These are phyloP conservation scores for Esox lucius DNA, from an alignment of 2,797 vertebrate species.

Conservation along the genomic window DNA sequence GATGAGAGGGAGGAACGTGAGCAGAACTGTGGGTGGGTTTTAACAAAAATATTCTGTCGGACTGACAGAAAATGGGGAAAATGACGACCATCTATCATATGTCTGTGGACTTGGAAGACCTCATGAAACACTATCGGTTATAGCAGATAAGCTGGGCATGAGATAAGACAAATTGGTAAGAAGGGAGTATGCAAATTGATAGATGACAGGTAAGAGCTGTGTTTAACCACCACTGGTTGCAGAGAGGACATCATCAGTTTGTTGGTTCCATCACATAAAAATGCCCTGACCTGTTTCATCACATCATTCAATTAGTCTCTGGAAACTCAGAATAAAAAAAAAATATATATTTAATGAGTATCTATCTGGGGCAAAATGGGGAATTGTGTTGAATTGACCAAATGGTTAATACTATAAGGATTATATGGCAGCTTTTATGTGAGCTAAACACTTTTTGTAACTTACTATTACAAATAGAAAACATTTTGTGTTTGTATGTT, in stretches of 20 bases:
- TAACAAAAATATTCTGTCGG: conserved; percentile 3
- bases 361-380: conserved; percentile 4
- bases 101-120: background rate
- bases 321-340: background rate
- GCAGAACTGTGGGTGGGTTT: background rate
- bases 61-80: conserved; percentile 9
- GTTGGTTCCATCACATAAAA: conserved; percentile 9
- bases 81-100: conserved; percentile 13
- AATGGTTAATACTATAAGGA: conserved; percentile 17
- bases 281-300: conserved; percentile 7
- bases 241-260: conserved; percentile 19
- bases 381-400: conserved; percentile 37
- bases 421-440: conserved; percentile 1
- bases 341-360: background rate
- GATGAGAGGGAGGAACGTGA: background rate
- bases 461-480: conserved; percentile 26
- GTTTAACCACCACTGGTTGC: conserved; percentile 29
- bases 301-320: conserved; percentile 1
- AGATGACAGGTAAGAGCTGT: conserved; percentile 33
- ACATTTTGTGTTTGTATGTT: background rate
- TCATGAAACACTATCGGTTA: background rate
- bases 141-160: conserved; percentile 44
- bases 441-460: conserved; percentile 9
- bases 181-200: conserved; percentile 20
- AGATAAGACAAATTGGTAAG: conserved; percentile 32